phyloP scores from a whole-genome alignment of 2,113 vertebrate genomes.

The Cochlearius cochlearius region DNA sequence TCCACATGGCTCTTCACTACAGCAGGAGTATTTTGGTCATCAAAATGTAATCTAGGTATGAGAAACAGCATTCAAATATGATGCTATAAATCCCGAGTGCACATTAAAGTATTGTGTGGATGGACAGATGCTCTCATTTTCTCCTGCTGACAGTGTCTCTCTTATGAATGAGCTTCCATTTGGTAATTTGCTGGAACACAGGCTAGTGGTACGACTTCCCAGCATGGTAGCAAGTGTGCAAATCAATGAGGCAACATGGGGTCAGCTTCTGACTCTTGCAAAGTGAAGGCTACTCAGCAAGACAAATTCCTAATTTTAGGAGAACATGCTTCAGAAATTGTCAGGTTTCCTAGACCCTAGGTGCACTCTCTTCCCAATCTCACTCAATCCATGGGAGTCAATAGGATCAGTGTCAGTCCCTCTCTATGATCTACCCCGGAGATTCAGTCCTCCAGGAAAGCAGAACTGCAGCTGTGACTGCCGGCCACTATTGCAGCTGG shows the following conservation, averaged over 20 bases:
- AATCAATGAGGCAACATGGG: not conserved
- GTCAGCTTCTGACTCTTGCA: not conserved
- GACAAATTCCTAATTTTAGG: not conserved
- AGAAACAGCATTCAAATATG: not conserved
- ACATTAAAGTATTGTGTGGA: not conserved
- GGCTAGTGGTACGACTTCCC: not conserved
- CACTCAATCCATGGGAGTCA: not conserved
- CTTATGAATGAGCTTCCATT: not conserved
- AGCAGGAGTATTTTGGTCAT: not conserved
- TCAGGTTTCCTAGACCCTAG: not conserved
- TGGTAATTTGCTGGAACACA: not conserved
- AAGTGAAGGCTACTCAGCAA: not conserved
- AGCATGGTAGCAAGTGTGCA: not conserved
- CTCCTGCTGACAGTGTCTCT: not conserved
- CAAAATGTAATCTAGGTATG: constrained; percentile 8
- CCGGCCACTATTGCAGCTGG: not conserved
- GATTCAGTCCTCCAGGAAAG: not conserved
- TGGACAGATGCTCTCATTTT: not conserved
- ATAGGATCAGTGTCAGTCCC: not conserved
- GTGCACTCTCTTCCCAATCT: not conserved
- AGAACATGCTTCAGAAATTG: not conserved
- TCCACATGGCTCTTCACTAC: not conserved
- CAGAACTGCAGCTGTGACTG: not conserved
- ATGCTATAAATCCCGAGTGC: not conserved
- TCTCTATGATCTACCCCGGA: not conserved